These are phyloP conservation scores for Drosophila setosimentum DNA, from an alignment of 2,888 invertebrate species.

Conservation along the genomic window DNA sequence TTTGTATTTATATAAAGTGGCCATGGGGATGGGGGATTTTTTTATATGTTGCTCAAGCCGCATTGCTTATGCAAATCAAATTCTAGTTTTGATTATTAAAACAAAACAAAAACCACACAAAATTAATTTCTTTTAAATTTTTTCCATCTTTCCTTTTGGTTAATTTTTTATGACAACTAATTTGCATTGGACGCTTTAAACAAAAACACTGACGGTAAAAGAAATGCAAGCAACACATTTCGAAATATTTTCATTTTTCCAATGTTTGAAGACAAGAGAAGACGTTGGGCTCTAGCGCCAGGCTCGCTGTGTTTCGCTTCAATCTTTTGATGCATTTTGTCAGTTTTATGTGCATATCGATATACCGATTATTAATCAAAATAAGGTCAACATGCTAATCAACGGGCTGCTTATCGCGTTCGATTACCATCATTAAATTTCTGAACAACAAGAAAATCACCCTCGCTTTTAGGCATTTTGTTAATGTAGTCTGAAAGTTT, in stretches of 20 bases:
- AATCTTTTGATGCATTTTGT: constrained; percentile 25
- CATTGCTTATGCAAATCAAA: constrained; percentile 58
- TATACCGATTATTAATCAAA: constrained; percentile 35
- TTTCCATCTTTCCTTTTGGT: constrained; percentile 32
- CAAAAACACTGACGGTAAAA: constrained; percentile 2
- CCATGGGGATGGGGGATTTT: neutral
- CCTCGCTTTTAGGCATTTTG: neutral
- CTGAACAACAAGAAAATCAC: constrained; percentile 6
- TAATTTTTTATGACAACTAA: constrained; percentile 41
- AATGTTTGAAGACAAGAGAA: neutral
- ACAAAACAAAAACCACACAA: constrained; percentile 29
- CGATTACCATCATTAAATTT: constrained; percentile 12
- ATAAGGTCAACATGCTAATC: constrained; percentile 42
- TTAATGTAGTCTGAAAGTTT: neutral
- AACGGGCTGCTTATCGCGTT: constrained; percentile 14
- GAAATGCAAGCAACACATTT: constrained; percentile 6
- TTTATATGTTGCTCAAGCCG: constrained; percentile 26
- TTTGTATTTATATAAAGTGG: neutral
- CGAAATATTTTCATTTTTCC: neutral
- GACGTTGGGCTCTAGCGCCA: constrained; percentile 36
- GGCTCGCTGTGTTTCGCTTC: constrained; percentile 1
- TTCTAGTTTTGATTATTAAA: constrained; percentile 47
- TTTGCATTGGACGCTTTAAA: constrained; percentile 23
- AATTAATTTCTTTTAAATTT: constrained; percentile 49
- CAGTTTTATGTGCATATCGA: constrained; percentile 44